Evolutionary conservation across 2,113 vertebrate species (phyloP).

Genomic region (Otolemur garnettii): DNA sequence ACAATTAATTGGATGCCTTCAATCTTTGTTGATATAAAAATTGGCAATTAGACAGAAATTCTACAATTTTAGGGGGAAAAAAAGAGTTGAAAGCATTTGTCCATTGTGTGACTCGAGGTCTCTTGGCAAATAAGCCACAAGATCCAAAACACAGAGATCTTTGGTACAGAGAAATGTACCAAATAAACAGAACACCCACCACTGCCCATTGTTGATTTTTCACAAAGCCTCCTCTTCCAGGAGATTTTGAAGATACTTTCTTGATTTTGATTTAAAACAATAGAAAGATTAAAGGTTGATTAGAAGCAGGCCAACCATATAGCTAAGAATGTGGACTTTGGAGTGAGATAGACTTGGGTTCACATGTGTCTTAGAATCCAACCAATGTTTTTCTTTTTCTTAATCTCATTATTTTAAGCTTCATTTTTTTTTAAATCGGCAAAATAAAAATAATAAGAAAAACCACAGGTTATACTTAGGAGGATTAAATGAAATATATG

Average conservation of each 20-base stretch:
- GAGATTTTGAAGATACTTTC: neutral
- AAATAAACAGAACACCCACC: neutral
- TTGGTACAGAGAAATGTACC: neutral
- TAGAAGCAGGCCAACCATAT: neutral
- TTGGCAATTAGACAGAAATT: constrained; percentile 18
- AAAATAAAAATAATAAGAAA: neutral
- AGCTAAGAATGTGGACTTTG: constrained; percentile 58
- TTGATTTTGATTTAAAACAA: constrained; percentile 52
- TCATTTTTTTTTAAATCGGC: neutral
- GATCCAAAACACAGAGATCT: neutral
- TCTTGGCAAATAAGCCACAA: constrained; percentile 4
- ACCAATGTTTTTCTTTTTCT: neutral
- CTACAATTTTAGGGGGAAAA: neutral
- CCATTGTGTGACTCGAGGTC: neutral
- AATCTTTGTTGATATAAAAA: constrained; percentile 41
- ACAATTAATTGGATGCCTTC: neutral
- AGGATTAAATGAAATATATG: neutral
- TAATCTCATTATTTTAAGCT: neutral
- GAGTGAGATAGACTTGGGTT: constrained; percentile 15
- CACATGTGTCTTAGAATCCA: constrained; percentile 7
- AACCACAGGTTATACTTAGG: neutral
- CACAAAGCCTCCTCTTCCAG: constrained; percentile 25
- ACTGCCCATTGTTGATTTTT: constrained; percentile 38
- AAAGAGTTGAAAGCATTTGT: constrained; percentile 37
- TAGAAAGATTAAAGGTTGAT: constrained; percentile 57